Evolutionary conservation across 2,888 invertebrate species (phyloP), one percentile per base, ranked within the genome.

Genomic region (Asteroscopus sphinx): DNA sequence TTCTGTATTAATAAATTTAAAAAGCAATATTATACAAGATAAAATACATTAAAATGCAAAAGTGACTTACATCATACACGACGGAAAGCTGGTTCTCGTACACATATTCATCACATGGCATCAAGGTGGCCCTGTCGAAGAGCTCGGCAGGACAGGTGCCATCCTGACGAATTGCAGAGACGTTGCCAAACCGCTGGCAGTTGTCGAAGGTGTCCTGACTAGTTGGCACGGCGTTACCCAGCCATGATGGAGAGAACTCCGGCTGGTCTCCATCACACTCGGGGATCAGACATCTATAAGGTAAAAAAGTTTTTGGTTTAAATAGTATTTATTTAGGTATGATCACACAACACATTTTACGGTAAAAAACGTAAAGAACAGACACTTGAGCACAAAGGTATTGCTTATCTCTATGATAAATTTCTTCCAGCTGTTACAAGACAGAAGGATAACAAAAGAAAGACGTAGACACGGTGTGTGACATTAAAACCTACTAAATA

Each of bases 151-250:
- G 88, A 42, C 93, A 93, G n/a, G 59, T 62, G 15, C 46, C 65
- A 3, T 41, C 21, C n/a, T 28, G 49, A 0, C 54, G 41, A 6
- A 47, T 15, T 0, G 49, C 26, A 3, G 76, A 63, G 1, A 36
- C 39, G 62, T 78, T 81, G 15, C 71, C 82, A 63, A 81, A 95
- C 0, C 95, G 90, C 47, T 86, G 81, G 71, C 95, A 95, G 57
- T 89, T 90, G 52, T 95, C 93, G 60, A 91, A 81, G 1, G 76
- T 78, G 11, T 72, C 76, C 15, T 69, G 73, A 3, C 79, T 46
- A 6, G n/a, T 17, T 0, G 73, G 73, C 35, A 73, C 57, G 0
- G 73, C 77, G 12, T 65, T 66, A 3, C 45, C 6, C 12, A 73
- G 47, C 73, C 73, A 73, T 0, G 80, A 32, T 0, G 91, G 87